Evolutionary conservation across 2,797 vertebrate species (phyloP).

Genomic region (Rhinella marina): DNA sequence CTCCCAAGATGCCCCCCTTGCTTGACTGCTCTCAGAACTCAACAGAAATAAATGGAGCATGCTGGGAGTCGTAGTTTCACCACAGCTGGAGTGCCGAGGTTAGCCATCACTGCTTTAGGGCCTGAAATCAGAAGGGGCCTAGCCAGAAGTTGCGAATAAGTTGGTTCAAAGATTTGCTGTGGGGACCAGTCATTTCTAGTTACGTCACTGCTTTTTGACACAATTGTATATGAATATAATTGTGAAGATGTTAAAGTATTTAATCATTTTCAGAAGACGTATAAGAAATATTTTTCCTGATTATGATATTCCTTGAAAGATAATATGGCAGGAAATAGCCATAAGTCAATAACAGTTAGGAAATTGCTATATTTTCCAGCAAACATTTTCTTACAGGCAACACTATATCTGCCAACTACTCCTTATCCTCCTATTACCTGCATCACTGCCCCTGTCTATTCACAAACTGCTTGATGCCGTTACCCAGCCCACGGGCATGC

Average conservation of each 20-base stretch:
- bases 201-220: not conserved
- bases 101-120: too few species aligned
- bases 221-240: not conserved
- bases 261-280: not conserved
- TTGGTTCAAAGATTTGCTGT: too few species aligned
- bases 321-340: not conserved
- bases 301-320: not conserved
- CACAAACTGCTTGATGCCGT: slow-evolving; percentile 15
- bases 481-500: slow-evolving; percentile 18
- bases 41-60: too few species aligned
- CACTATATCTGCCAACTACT: slow-evolving; percentile 16
- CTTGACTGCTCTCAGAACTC: too few species aligned
- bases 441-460: slow-evolving; percentile 37
- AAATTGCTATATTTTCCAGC: not conserved
- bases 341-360: not conserved
- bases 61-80: too few species aligned
- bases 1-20: too few species aligned
- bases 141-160: too few species aligned
- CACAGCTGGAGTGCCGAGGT: too few species aligned
- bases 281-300: not conserved
- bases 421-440: slow-evolving; percentile 35
- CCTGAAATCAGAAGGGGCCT: too few species aligned
- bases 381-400: slow-evolving; percentile 20
- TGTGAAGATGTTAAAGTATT: not conserved
- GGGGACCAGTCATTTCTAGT: too few species aligned